These are phyloP conservation scores for Sula dactylatra DNA, from an alignment of 2,113 vertebrate species.

Conservation along the genomic window DNA sequence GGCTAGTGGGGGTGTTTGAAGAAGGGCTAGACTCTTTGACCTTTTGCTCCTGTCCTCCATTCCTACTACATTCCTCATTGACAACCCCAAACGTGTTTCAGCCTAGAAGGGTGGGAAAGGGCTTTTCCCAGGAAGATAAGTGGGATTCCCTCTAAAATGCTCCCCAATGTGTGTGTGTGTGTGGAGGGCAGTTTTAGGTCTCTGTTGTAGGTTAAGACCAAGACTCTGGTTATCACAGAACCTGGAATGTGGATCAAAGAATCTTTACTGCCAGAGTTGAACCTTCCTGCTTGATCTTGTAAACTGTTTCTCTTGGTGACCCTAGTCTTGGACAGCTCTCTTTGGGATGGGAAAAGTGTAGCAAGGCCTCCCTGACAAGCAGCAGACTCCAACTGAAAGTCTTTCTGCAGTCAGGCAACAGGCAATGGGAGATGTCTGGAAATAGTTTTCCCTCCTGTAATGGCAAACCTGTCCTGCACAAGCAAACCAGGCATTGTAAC, in stretches of 20 bases:
- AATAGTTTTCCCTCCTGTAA: background rate
- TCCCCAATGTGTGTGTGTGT: rapidly evolving
- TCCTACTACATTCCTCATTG: background rate
- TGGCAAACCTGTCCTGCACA: background rate
- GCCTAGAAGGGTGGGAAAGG: background rate
- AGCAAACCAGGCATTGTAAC: background rate
- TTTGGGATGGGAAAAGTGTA: background rate
- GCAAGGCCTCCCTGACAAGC: background rate
- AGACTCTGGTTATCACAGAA: background rate
- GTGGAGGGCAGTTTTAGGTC: background rate
- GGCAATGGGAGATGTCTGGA: background rate
- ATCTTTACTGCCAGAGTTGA: background rate
- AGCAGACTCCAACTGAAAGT: background rate
- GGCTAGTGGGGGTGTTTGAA: background rate
- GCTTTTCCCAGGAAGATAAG: background rate
- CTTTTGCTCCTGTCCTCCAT: background rate
- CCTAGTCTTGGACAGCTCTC: background rate
- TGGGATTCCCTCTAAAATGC: background rate
- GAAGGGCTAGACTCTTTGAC: background rate
- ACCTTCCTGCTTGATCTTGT: background rate
- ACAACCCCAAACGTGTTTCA: background rate
- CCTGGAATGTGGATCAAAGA: background rate
- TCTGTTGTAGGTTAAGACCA: background rate
- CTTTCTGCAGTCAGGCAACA: background rate
- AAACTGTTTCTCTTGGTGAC: background rate